phyloP scores from a whole-genome alignment of 2,797 vertebrate species.

The Gymnocypris eckloni region DNA sequence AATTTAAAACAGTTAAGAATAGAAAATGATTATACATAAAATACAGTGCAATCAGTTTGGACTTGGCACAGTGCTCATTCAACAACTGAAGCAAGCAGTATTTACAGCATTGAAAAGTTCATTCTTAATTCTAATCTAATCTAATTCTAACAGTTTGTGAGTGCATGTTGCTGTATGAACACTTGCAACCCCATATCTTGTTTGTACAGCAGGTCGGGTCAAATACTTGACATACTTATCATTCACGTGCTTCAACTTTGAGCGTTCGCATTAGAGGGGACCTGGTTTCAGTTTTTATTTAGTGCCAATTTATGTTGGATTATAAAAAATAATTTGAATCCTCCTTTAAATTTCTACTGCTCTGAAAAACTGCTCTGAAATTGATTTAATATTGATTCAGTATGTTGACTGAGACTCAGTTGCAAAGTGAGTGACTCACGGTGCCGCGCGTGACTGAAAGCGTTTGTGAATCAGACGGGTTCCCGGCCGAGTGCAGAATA shows the following conservation, averaged over 20 bases:
- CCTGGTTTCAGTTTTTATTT: neutral
- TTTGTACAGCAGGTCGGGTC: slow-evolving; percentile 15
- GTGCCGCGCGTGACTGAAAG: neutral
- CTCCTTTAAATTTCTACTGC: too few relatives aligned
- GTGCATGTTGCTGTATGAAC: neutral
- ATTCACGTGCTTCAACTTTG: neutral
- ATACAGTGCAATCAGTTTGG: too few relatives aligned
- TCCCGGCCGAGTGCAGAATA: neutral
- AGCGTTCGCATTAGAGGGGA: neutral
- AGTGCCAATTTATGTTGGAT: neutral
- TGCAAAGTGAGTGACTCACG: neutral
- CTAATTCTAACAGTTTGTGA: neutral
- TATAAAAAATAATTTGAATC: neutral
- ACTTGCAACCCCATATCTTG: neutral
- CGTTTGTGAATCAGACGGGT: neutral
- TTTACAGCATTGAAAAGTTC: neutral
- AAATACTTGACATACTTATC: neutral
- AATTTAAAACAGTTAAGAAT: too few relatives aligned
- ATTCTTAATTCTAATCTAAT: too few relatives aligned
- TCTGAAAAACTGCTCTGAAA: neutral
- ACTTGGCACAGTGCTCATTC: too few relatives aligned
- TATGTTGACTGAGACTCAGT: neutral
- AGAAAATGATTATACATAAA: too few relatives aligned
- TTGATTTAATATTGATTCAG: slow-evolving; percentile 1
- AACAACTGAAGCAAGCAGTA: neutral